These are phyloP conservation scores for Aethina tumida DNA, from an alignment of 1,140 invertebrate genomes.

Conservation along the genomic window DNA sequence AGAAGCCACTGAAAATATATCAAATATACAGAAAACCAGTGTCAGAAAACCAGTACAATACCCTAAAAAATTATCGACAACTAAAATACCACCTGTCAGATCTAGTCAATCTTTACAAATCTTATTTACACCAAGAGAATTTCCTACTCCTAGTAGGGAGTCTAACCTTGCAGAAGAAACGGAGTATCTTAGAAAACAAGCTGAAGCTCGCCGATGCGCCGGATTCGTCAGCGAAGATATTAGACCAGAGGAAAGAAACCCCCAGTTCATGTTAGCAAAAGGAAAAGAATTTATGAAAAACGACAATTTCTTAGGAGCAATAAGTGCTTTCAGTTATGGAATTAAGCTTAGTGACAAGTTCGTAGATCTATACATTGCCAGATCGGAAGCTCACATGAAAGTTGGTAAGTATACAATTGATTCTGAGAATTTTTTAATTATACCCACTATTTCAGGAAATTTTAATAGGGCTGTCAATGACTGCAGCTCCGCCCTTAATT, in stretches of 20 bases:
- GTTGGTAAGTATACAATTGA: constrained; percentile 47
- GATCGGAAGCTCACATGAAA: constrained; percentile 66
- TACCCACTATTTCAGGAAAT: constrained; percentile 17
- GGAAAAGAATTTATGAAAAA: constrained; percentile 66
- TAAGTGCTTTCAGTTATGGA: constrained; percentile 71
- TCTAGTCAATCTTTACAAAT: constrained; percentile 50
- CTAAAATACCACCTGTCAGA: constrained; percentile 38
- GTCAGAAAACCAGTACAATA: constrained; percentile 35
- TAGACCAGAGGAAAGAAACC: constrained; percentile 71
- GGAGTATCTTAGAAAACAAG: constrained; percentile 74
- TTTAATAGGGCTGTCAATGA: constrained; percentile 34
- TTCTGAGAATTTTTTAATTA: constrained; percentile 2
- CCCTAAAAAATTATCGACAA: constrained; percentile 34
- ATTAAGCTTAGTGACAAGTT: constrained; percentile 65
- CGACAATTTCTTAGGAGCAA: constrained; percentile 66
- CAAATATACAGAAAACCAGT: constrained; percentile 11
- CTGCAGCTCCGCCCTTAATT: constrained; percentile 54
- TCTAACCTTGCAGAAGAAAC: constrained; percentile 62
- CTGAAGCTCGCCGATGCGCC: constrained; percentile 55
- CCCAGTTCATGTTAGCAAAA: constrained; percentile 71
- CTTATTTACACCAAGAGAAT: constrained; percentile 63
- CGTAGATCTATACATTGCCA: constrained; percentile 60
- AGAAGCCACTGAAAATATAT: constrained; percentile 2
- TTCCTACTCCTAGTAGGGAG: constrained; percentile 75
- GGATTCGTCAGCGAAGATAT: constrained; percentile 69